Evolutionary conservation across 2,888 invertebrate species (phyloP), one percentile per base, ranked within the genome.

Genomic region (Drosophila borborema): DNA sequence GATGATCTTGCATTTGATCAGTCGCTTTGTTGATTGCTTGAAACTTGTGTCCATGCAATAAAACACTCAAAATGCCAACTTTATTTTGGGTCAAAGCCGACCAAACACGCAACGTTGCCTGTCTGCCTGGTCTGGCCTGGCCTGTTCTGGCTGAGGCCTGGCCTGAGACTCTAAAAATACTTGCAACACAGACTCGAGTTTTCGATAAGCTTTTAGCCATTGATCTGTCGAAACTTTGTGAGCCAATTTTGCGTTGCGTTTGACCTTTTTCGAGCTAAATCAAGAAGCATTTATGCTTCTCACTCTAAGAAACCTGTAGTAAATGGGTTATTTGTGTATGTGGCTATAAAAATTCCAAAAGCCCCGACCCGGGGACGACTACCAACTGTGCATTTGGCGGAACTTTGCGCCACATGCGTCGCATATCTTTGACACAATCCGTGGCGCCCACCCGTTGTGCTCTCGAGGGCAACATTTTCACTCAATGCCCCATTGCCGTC

Each of bases 31-130:
- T 87, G 90, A 86, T 88, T 88, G 86, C 88, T 89, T 89, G 80
- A 83, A 89, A 88, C 88, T 89, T 88, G 83, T 89, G 90, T 88
- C 89, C 87, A 86, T 90, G 90, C 87, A 87, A 87, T 87, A 87
- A 87, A 87, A 87, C 89, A 90, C 90, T 88, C 86, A 89, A 88
- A 86, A 86, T 90, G 87, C 89, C 90, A 87, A 87, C 86, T 90
- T 90, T 90, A 90, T 88, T 87, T 87, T 88, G 84, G 90, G 88
- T 89, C 87, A 90, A 86, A 90, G 86, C 81, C 74, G 83, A 43
- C 76, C 90, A 88, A 80, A 83, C 87, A 87, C 88, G 87, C 87
- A 90, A 86, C 83, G 82, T 87, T 82, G 89, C 87, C 82, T 85
- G 89, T 85, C 82, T 85, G 84, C 63, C 54, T 54, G 36, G 8